Percentiles rank a stretch among this genome's conserved stretches.
Evolutionary conservation across 2,888 invertebrate species (phyloP).

Genomic region (Germaria angustata): DNA sequence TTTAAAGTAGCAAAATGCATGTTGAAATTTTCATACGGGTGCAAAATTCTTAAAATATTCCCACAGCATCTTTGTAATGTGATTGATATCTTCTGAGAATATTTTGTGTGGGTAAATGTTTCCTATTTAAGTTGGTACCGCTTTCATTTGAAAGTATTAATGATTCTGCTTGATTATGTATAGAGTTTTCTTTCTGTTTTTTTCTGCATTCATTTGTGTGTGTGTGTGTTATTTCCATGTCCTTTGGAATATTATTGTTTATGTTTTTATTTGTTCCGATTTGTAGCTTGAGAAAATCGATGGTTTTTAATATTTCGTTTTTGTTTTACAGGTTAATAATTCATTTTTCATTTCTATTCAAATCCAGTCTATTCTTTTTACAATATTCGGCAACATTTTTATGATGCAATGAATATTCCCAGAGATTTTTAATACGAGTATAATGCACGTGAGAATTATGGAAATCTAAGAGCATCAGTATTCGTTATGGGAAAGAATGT

Average conservation of each 20-base stretch:
- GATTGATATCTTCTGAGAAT: conserved; percentile 64
- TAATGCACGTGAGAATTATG: conserved; percentile 41
- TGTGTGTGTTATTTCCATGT: conserved; percentile 22
- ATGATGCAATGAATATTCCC: conserved; percentile 47
- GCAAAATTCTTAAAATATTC: conserved; percentile 55
- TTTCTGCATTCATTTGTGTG: neutral
- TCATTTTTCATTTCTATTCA: conserved; percentile 54
- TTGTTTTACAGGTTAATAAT: conserved; percentile 63
- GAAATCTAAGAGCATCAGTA: neutral
- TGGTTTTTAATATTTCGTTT: conserved; percentile 32
- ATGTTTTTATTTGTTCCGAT: conserved; percentile 8
- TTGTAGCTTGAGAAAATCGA: conserved; percentile 51
- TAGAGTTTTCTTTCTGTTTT: neutral
- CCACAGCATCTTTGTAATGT: conserved; percentile 52
- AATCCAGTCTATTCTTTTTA: conserved; percentile 24
- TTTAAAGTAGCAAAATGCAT: conserved; percentile 38
- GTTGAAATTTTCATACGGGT: conserved; percentile 40
- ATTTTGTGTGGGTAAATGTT: conserved; percentile 36
- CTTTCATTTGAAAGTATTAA: conserved; percentile 64
- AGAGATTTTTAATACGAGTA: neutral
- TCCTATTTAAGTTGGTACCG: conserved; percentile 48
- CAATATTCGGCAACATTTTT: conserved; percentile 22
- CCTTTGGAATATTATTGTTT: conserved; percentile 40
- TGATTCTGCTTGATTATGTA: conserved; percentile 55
- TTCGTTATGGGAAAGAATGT: neutral